Conservation (phyloP, 2,888 invertebrate genomes). For the Argyresthia goedartella region DNA sequence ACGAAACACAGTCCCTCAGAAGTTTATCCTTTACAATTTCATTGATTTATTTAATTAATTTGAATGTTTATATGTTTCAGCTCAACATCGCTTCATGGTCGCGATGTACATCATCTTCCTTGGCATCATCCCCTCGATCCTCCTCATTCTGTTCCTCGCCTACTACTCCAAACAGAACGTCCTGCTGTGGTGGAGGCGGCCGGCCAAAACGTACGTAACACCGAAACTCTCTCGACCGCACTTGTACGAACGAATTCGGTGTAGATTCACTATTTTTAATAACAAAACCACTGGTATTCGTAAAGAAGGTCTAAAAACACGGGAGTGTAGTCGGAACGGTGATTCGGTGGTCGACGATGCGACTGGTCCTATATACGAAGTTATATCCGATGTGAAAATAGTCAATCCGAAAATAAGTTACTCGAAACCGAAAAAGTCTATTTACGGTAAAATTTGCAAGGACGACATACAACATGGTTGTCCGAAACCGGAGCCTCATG, state of each 20-base stretch:
- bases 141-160: slow-evolving; percentile 75
- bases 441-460: slow-evolving; percentile 37
- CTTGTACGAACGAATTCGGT: background rate
- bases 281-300: background rate
- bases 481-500: background rate
- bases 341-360: background rate
- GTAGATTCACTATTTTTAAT: background rate
- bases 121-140: slow-evolving; percentile 82
- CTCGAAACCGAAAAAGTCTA: slow-evolving; percentile 22
- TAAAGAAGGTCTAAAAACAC: background rate
- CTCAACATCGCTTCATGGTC: slow-evolving; percentile 81
- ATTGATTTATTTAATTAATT: too few species aligned
- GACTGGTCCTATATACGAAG: background rate
- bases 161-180: slow-evolving; percentile 83
- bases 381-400: background rate
- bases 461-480: slow-evolving; percentile 34
- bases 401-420: slow-evolving; percentile 13
- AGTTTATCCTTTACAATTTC: too few species aligned
- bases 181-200: slow-evolving; percentile 61
- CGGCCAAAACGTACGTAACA: slow-evolving; percentile 62
- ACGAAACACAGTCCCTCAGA: too few species aligned
- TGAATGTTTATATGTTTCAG: slow-evolving; percentile 56
- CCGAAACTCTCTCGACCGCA: slow-evolving; percentile 16
- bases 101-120: slow-evolving; percentile 91
- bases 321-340: background rate